Conservation (phyloP, 2,888 invertebrate species). For the Chloromyia formosa region DNA sequence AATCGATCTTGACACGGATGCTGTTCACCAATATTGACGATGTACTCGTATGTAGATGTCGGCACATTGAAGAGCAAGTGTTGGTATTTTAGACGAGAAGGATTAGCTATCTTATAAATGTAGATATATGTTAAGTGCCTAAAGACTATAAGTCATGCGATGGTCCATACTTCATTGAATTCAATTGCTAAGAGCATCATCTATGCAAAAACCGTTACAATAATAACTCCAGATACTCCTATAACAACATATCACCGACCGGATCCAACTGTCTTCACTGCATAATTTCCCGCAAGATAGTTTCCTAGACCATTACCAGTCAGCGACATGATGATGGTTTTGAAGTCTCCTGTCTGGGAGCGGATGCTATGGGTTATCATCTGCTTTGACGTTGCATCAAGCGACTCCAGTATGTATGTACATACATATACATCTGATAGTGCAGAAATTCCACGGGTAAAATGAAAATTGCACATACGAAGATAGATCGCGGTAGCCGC, state of each 20-base stretch:
- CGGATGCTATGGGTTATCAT: not conserved
- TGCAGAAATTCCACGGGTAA: slow-evolving; percentile 9
- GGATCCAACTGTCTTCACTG: slow-evolving; percentile 23
- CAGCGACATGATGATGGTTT: not conserved
- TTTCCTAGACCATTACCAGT: not conserved
- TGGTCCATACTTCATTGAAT: too few relatives aligned
- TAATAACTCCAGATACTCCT: not conserved
- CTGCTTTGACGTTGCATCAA: not conserved
- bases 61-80: too few relatives aligned
- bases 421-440: not conserved
- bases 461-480: not conserved
- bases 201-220: not conserved
- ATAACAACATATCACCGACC: slow-evolving; percentile 10
- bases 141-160: too few relatives aligned
- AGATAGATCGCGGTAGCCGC: not conserved
- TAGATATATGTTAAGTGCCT: too few relatives aligned
- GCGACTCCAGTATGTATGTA: not conserved
- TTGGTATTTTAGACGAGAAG: too few relatives aligned
- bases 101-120: too few relatives aligned
- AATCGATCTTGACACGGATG: not conserved
- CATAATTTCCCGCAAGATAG: slow-evolving; percentile 16
- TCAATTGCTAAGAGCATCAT: not conserved
- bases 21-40: too few relatives aligned
- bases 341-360: not conserved
- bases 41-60: too few relatives aligned